These are phyloP conservation scores for Sabellastarte sp. DNA, from an alignment of 2,888 invertebrate genomes.

Conservation along the genomic window DNA sequence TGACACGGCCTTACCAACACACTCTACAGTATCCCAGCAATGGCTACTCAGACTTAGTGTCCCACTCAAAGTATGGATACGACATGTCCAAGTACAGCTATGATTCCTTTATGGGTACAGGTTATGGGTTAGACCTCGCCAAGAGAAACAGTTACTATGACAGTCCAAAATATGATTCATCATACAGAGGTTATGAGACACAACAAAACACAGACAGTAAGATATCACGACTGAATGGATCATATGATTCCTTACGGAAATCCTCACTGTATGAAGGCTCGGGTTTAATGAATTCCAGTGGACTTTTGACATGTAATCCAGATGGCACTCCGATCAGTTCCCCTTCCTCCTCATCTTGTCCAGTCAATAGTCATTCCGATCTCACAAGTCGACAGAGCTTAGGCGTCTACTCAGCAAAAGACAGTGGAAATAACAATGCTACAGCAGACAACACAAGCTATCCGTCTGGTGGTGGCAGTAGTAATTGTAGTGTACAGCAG, in stretches of 20 bases:
- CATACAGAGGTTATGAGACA: background rate
- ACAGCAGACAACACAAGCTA: too few species aligned
- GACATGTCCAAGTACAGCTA: constrained; percentile 49
- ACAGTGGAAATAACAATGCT: too few species aligned
- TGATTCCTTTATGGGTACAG: constrained; percentile 29
- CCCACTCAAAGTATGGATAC: constrained; percentile 47
- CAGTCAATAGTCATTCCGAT: too few species aligned
- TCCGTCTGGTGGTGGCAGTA: too few species aligned
- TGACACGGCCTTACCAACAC: constrained; percentile 51
- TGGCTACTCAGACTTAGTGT: constrained; percentile 51
- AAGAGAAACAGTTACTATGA: constrained; percentile 50
- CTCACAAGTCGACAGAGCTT: too few species aligned
- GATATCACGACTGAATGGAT: constrained; percentile 43
- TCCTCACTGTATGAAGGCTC: constrained; percentile 1
- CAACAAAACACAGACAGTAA: constrained; percentile 16
- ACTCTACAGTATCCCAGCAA: constrained; percentile 48
- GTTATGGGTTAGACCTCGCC: constrained; percentile 51
- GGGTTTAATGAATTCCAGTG: background rate
- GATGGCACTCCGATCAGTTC: too few species aligned
- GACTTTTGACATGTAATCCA: too few species aligned
- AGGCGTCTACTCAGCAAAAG: too few species aligned
- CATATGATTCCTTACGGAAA: constrained; percentile 24
- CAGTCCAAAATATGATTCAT: constrained; percentile 21
- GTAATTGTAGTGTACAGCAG: too few species aligned
- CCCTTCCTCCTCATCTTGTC: too few species aligned